Evolutionary conservation across 2,888 invertebrate species (phyloP), one percentile per base, ranked within the genome.

Genomic region (Drosophila subsilvestris): DNA sequence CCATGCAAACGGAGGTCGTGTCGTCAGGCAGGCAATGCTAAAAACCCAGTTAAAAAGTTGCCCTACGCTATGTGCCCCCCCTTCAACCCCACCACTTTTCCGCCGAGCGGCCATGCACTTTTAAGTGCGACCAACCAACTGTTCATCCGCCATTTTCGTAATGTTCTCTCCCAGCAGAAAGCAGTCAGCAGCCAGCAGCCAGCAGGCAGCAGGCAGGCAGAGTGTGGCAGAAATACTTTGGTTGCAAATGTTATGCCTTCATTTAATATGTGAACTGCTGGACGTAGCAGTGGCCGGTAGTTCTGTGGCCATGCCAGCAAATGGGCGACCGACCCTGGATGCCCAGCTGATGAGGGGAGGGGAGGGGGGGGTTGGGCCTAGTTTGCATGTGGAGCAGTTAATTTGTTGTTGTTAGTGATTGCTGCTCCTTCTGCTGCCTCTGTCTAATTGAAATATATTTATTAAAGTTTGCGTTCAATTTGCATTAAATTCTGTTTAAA

Each of bases 351-450:
- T 20, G 1, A 3, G 3, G 20, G 20, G 20, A 20, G 20, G 20
- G 20, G 20, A 3, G 20, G 1, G 20, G 20, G 1, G 20, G 20
- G 20, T 1, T 20, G 20, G 17, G n/a, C 12, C 20, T 22, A 42
- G 25, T 49, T 22, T 14, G 22, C 17, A 29, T 42, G 63, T 32
- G 68, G 75, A 55, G 62, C 65, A 77, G 78, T 79, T 87, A 81
- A 85, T 87, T 87, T 83, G 87, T 87, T 83, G 82, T 87, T 79
- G 88, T 83, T 83, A 87, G 78, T 56, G 62, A 72, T 59, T 62
- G 53, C 58, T 5, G 22, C 48, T 48, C 49, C 44, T 27, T 53
- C 48, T 45, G 56, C 49, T 43, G 47, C 37, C 43, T n/a, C 42
- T 14, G 22, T 25, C 75, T 82, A 82, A 82, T 82, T 82, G 79